phyloP scores from a whole-genome alignment of 2,113 vertebrate species.

The Zapus hudsonius region DNA sequence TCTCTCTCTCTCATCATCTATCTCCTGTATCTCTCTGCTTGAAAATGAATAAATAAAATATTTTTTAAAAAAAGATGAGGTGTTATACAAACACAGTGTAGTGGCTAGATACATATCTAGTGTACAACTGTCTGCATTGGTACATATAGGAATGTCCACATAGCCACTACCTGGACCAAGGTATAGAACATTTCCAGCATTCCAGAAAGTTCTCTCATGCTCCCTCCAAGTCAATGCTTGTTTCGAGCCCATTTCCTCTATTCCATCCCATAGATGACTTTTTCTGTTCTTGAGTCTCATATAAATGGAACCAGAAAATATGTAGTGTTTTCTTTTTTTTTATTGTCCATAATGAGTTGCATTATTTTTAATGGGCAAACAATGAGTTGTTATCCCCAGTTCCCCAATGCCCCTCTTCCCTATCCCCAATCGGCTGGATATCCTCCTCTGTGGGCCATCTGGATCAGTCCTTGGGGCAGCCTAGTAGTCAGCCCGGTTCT shows the following conservation, averaged over 20 bases:
- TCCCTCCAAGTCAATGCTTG: not conserved
- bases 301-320: not conserved
- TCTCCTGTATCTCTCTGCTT: no score
- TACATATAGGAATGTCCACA: not conserved
- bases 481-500: no score
- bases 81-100: not conserved
- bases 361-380: no score
- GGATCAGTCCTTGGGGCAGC: no score
- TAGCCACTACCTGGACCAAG: not conserved
- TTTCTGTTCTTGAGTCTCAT: constrained; percentile 30
- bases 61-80: no score
- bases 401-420: no score
- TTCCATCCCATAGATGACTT: not conserved
- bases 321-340: not conserved
- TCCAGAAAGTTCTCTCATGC: not conserved
- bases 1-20: no score
- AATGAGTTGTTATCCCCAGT: no score
- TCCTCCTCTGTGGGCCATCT: no score
- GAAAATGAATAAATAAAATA: no score
- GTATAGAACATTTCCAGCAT: not conserved
- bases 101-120: not conserved
- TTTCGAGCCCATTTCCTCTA: not conserved
- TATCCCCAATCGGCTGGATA: no score
- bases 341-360: no score
- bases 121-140: not conserved